Conservation (phyloP, 2,888 invertebrate genomes). For the Laothoe populi region DNA sequence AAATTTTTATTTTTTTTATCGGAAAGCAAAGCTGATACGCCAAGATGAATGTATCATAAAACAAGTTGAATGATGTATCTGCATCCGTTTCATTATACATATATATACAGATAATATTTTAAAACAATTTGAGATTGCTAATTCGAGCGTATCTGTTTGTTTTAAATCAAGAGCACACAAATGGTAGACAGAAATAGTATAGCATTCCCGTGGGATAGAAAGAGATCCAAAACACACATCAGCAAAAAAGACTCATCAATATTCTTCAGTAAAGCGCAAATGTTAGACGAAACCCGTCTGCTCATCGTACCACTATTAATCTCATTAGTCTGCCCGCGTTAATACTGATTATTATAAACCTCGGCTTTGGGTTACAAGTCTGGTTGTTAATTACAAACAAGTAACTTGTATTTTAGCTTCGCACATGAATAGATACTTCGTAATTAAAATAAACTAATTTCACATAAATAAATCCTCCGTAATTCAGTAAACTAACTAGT, state of each 20-base stretch:
- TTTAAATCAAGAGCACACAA: not conserved
- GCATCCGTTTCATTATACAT: no score
- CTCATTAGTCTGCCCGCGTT: not conserved
- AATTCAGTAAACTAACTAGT: no score
- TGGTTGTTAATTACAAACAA: constrained; percentile 5
- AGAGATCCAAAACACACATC: not conserved
- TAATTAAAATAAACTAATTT: not conserved
- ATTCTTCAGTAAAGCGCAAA: constrained; percentile 5
- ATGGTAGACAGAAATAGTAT: not conserved
- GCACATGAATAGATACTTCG: not conserved
- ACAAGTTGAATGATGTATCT: no score
- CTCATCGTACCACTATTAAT: constrained; percentile 2
- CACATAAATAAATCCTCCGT: not conserved
- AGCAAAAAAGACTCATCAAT: constrained; percentile 11
- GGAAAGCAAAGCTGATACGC: no score
- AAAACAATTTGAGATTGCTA: no score
- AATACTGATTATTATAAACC: not conserved
- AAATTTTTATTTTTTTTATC: no score
- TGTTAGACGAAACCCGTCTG: not conserved
- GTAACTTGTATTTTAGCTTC: not conserved
- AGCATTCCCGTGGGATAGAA: not conserved
- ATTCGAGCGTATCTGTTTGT: no score
- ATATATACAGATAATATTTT: no score
- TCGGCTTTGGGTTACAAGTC: not conserved
- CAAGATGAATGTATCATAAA: no score